Evolutionary conservation across 2,113 vertebrate species (phyloP).

Genomic region (Crotalus tigris): DNA sequence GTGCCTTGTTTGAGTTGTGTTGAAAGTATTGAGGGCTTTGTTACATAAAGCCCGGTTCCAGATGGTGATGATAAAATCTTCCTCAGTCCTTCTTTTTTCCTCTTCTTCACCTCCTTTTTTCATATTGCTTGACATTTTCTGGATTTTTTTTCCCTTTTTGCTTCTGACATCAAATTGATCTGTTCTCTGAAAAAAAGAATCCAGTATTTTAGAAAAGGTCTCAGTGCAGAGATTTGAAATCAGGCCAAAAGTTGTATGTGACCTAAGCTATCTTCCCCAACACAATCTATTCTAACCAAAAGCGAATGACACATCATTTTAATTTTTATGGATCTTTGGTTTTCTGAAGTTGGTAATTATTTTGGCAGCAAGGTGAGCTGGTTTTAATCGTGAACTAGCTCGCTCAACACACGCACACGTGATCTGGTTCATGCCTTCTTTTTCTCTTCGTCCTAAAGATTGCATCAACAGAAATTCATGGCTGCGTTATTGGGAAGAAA

Average conservation of each 20-base stretch:
- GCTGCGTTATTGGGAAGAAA: slow-evolving; percentile 37
- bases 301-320: too few relatives aligned
- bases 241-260: neutral
- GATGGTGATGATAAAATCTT: neutral
- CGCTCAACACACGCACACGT: neutral
- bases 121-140: neutral
- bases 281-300: neutral
- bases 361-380: neutral
- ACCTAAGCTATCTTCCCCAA: neutral
- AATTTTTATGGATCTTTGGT: fast-evolving
- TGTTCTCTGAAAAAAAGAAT: neutral
- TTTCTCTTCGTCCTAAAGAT: neutral
- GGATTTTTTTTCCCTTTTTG: neutral
- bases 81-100: neutral
- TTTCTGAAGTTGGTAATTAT: neutral
- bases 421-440: neutral
- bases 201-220: neutral
- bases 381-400: neutral
- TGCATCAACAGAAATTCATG: slow-evolving; percentile 1
- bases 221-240: too few relatives aligned
- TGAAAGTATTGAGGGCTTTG: neutral
- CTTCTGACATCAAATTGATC: neutral
- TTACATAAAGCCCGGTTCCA: neutral
- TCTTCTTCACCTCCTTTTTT: neutral
- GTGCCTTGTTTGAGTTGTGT: neutral